Percentiles rank a stretch among this genome's conserved stretches.
Evolutionary conservation across 2,888 invertebrate species (phyloP).

Genomic region (Drosophila atroscutellata): DNA sequence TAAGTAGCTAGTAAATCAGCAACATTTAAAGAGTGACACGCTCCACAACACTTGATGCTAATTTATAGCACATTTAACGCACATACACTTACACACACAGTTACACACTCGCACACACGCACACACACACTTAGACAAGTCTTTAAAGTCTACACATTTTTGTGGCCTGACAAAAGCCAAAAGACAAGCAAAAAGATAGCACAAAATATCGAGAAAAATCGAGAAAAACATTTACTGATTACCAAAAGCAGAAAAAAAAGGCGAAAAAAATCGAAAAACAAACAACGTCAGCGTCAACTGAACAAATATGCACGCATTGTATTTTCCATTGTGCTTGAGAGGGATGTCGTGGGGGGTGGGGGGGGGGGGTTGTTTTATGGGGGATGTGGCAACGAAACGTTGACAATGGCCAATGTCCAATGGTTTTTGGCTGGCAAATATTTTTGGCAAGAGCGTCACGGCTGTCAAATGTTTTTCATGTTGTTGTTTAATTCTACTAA

Average conservation of each 20-base stretch:
- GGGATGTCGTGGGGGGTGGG: neutral
- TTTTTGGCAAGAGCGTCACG: conserved; percentile 48
- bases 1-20: conserved; percentile 38
- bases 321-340: conserved; percentile 28
- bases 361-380: neutral
- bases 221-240: conserved; percentile 38
- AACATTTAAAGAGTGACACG: conserved; percentile 47
- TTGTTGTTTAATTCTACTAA: conserved; percentile 29
- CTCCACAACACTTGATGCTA: conserved; percentile 61
- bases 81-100: conserved; percentile 11
- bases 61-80: conserved; percentile 60
- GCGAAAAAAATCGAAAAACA: neutral
- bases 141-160: conserved; percentile 20
- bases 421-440: conserved; percentile 45
- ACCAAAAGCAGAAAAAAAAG: conserved; percentile 20
- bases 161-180: conserved; percentile 15
- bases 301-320: conserved; percentile 51
- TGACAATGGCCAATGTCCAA: conserved; percentile 52
- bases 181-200: neutral
- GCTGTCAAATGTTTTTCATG: conserved; percentile 45
- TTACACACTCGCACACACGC: conserved; percentile 6
- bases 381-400: conserved; percentile 15
- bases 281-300: conserved; percentile 28
- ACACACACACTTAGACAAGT: conserved; percentile 3
- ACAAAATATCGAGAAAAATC: conserved; percentile 2